A percentile compares a stretch with the other conserved stretches of the same genome.
Evolutionary conservation across 2,888 invertebrate species (phyloP).

Genomic region (Dinocampus coccinellae): DNA sequence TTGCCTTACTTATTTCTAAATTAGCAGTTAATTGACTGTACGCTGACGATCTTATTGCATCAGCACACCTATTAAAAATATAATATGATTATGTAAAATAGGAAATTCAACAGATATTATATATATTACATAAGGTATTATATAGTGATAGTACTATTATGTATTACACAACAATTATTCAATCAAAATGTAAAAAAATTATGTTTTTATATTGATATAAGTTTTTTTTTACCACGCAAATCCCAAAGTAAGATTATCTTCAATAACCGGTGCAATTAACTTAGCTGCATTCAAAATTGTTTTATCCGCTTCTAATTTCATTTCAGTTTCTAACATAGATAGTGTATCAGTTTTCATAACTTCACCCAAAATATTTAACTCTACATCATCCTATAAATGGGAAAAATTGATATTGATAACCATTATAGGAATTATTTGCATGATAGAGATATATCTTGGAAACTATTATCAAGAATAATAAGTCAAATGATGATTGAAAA

Average conservation of each 20-base stretch:
- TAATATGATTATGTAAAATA: constrained; percentile 4
- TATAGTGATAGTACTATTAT: too few relatives aligned
- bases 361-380: constrained; percentile 75
- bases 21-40: constrained; percentile 86
- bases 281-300: constrained; percentile 89
- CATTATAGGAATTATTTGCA: neutral
- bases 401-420: neutral
- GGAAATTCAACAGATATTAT: neutral
- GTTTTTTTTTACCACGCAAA: constrained; percentile 61
- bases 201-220: constrained; percentile 6
- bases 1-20: constrained; percentile 91
- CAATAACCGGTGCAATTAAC: constrained; percentile 88
- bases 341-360: constrained; percentile 84
- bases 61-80: constrained; percentile 84
- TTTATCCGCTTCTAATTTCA: constrained; percentile 82
- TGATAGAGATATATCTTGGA: neutral
- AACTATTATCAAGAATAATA: neutral
- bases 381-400: constrained; percentile 71
- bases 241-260: constrained; percentile 77
- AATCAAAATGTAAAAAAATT: too few relatives aligned
- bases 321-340: constrained; percentile 79
- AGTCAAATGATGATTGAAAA: neutral
- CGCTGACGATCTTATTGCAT: constrained; percentile 91
- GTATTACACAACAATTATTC: too few relatives aligned
- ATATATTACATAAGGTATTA: too few relatives aligned